These are phyloP conservation scores for Cherax quadricarinatus DNA, from an alignment of 1,140 invertebrate genomes.

Conservation along the genomic window DNA sequence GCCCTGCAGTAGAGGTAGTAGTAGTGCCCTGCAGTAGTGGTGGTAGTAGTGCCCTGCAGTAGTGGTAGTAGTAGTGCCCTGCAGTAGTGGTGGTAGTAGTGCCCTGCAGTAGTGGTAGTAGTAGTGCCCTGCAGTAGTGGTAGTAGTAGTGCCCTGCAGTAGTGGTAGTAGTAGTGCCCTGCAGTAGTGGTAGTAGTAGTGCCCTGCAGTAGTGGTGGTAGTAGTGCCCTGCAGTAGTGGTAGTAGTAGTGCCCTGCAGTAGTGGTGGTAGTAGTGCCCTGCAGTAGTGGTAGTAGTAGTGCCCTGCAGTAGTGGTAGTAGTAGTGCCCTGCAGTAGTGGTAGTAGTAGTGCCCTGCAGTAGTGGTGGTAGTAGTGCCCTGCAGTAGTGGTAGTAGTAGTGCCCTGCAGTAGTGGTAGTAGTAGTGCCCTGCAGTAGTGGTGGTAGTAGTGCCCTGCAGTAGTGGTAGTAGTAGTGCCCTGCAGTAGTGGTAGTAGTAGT, in stretches of 20 bases:
- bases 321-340: neutral
- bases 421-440: neutral
- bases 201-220: neutral
- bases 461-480: neutral
- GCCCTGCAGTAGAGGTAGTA: too few species aligned
- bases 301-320: neutral
- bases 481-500: neutral
- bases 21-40: neutral
- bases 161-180: neutral
- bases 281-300: neutral
- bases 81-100: neutral
- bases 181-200: too few species aligned
- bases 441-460: neutral
- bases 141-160: neutral
- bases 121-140: neutral
- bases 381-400: slow-evolving; percentile 1
- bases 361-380: neutral
- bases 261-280: neutral
- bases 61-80: neutral
- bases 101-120: too few species aligned
- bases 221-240: neutral
- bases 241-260: neutral
- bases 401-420: neutral
- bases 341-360: neutral
- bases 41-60: neutral